phyloP scores from a whole-genome alignment of 2,888 invertebrate species.

The Iphiclides podalirius region DNA sequence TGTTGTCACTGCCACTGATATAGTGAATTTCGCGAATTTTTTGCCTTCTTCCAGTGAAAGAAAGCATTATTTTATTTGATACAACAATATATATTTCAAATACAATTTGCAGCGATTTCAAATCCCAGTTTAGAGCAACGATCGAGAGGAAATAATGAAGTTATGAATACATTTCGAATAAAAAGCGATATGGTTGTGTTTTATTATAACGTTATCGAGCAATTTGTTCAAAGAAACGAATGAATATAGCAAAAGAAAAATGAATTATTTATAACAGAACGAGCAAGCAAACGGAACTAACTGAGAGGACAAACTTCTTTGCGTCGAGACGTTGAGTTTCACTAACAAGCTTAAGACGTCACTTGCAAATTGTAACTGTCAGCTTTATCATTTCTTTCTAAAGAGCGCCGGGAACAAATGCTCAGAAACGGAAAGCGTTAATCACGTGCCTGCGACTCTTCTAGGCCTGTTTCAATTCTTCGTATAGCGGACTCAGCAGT shows the following conservation, averaged over 20 bases:
- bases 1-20: slow-evolving; percentile 35
- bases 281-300: slow-evolving; percentile 24
- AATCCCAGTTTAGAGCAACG: too few species aligned
- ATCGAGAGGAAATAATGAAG: neutral
- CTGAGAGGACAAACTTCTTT: slow-evolving; percentile 31
- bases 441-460: slow-evolving; percentile 29
- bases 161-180: neutral
- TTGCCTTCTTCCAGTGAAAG: slow-evolving; percentile 1
- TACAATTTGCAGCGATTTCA: too few species aligned
- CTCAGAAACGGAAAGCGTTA: slow-evolving; percentile 32
- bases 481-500: slow-evolving; percentile 45
- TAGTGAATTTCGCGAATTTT: slow-evolving; percentile 28
- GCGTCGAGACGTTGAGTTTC: slow-evolving; percentile 28
- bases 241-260: slow-evolving; percentile 23
- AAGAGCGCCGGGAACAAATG: slow-evolving; percentile 25
- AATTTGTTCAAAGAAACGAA: slow-evolving; percentile 13
- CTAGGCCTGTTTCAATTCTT: slow-evolving; percentile 34
- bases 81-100: neutral
- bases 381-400: slow-evolving; percentile 30
- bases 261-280: slow-evolving; percentile 25
- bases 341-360: slow-evolving; percentile 40
- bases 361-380: slow-evolving; percentile 34
- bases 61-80: slow-evolving; percentile 1
- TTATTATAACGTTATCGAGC: slow-evolving; percentile 9
- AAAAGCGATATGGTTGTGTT: too few species aligned